Evolutionary conservation across 2,797 vertebrate species (phyloP).

Genomic region (Borostomias antarcticus): DNA sequence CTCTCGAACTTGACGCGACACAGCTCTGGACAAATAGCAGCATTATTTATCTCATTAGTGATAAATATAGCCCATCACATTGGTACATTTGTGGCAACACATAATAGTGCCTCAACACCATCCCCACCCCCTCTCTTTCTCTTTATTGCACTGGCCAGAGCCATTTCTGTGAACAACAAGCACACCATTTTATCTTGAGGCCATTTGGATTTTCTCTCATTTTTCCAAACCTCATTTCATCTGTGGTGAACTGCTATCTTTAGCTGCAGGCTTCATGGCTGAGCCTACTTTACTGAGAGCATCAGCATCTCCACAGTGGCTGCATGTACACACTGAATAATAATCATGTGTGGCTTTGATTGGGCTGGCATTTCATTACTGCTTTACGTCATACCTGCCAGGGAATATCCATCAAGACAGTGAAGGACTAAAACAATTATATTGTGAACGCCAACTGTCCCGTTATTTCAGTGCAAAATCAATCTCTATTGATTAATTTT

Average conservation of each 20-base stretch:
- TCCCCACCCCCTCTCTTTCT: conserved; percentile 33
- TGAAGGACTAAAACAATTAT: conserved; percentile 39
- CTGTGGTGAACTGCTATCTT: conserved; percentile 63
- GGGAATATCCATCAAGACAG: conserved; percentile 46
- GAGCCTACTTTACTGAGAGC: conserved; percentile 45
- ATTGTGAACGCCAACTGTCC: neutral
- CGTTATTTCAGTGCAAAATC: conserved; percentile 31
- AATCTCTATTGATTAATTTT: conserved; percentile 48
- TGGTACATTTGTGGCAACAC: conserved; percentile 55
- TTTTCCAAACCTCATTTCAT: conserved; percentile 66
- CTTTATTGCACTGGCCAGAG: conserved; percentile 24
- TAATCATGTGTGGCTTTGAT: conserved; percentile 46
- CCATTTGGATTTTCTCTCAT: conserved; percentile 60
- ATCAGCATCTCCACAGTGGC: neutral
- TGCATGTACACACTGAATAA: conserved; percentile 41
- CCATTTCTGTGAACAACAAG: conserved; percentile 64
- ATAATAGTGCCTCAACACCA: conserved; percentile 35
- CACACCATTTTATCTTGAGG: conserved; percentile 58
- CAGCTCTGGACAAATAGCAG: conserved; percentile 51
- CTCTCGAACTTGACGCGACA: conserved; percentile 34
- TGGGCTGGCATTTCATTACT: conserved; percentile 52
- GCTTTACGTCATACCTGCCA: conserved; percentile 30
- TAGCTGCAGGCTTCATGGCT: conserved; percentile 58
- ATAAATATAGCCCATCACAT: conserved; percentile 55
- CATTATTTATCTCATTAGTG: conserved; percentile 67